Percentiles rank a stretch among this genome's conserved stretches.
Evolutionary conservation across 2,113 vertebrate genomes (phyloP).

Genomic region (Actenoides hombroni): DNA sequence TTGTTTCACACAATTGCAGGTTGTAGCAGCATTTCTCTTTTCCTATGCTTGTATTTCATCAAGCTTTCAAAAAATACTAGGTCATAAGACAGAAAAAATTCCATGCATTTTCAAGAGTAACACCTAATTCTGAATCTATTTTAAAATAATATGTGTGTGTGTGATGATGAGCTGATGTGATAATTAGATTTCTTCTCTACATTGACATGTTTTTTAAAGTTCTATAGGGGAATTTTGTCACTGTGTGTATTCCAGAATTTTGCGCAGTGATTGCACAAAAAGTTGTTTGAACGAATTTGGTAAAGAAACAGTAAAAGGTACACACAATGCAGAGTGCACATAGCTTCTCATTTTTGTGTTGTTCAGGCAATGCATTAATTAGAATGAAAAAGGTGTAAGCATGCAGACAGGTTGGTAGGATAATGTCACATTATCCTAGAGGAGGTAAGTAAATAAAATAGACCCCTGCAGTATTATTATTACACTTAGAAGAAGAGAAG

Average conservation of each 20-base stretch:
- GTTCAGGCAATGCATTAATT: not conserved
- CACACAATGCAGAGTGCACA: not conserved
- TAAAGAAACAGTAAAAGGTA: not conserved
- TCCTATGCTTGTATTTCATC: not conserved
- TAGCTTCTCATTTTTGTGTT: not conserved
- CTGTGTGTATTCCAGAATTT: not conserved
- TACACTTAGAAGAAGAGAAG: not conserved
- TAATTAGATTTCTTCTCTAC: slow-evolving; percentile 8
- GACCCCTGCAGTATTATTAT: not conserved
- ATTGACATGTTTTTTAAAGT: not conserved
- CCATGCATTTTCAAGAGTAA: not conserved
- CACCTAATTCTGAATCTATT: not conserved
- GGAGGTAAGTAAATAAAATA: not conserved
- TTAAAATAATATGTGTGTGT: not conserved
- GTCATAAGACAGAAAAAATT: not conserved
- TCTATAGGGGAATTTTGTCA: not conserved
- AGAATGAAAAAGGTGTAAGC: not conserved
- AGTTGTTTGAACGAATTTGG: not conserved
- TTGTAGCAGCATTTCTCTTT: not conserved
- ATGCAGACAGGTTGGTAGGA: not conserved
- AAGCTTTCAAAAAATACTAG: not conserved
- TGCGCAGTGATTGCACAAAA: not conserved
- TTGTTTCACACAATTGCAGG: not conserved
- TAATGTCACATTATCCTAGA: not conserved
- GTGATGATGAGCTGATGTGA: not conserved